Conservation (phyloP, 2,113 vertebrate genomes). For the Myotis davidii region DNA sequence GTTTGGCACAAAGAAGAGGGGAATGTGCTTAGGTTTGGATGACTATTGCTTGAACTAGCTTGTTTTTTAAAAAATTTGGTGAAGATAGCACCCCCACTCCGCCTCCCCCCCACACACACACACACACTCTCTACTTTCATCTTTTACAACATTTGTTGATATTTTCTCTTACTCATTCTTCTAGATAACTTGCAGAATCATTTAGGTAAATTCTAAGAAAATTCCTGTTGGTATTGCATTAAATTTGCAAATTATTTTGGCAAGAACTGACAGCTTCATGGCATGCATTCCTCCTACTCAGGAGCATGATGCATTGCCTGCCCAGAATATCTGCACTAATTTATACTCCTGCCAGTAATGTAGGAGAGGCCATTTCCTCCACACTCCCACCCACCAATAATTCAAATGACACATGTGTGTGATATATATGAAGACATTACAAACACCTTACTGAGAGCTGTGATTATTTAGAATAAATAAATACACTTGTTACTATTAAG, state of each 20-base stretch:
- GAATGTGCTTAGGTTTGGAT: fast-evolving
- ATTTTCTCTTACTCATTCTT: background rate
- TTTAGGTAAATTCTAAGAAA: background rate
- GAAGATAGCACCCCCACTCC: too few relatives aligned
- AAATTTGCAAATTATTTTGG: background rate
- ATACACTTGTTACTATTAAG: background rate
- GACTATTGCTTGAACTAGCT: background rate
- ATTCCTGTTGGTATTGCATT: background rate
- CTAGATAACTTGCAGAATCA: background rate
- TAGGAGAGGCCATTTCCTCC: background rate
- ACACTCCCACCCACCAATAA: background rate
- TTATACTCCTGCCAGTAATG: background rate
- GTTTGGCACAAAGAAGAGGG: too few relatives aligned
- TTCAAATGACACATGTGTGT: background rate
- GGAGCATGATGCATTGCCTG: background rate
- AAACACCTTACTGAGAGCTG: background rate
- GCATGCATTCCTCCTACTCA: background rate
- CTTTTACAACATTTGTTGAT: background rate
- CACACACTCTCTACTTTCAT: background rate
- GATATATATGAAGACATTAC: background rate
- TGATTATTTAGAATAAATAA: background rate
- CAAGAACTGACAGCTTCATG: background rate
- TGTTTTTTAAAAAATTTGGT: background rate
- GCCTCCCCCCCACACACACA: too few relatives aligned
- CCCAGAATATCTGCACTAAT: background rate